Conservation (phyloP, 2,113 vertebrate genomes). For the Neogale vison region DNA sequence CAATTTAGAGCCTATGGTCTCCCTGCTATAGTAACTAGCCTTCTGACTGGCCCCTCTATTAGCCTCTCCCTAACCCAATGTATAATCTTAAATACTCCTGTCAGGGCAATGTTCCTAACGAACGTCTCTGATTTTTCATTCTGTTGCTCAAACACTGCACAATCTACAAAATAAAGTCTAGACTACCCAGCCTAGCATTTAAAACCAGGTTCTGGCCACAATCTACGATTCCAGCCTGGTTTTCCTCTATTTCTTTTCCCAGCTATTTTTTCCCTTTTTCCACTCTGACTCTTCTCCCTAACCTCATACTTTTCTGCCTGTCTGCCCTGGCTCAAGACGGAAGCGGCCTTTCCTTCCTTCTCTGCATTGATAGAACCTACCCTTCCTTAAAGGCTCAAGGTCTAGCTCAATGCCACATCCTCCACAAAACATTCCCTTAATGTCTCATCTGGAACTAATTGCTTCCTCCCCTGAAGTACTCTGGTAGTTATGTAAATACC, state of each 20-base stretch:
- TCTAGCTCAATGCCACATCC: constrained; percentile 41
- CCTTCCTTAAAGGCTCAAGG: constrained; percentile 35
- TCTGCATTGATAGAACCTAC: background rate
- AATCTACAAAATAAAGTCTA: background rate
- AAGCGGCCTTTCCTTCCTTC: constrained; percentile 60
- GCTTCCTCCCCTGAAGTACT: background rate
- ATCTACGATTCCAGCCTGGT: background rate
- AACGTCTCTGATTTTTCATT: background rate
- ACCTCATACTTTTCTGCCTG: constrained; percentile 29
- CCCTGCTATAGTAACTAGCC: background rate
- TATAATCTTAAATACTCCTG: background rate
- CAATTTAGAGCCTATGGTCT: background rate
- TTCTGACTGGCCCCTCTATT: background rate
- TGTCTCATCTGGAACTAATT: background rate
- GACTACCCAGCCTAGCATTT: background rate
- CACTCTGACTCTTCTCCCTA: background rate
- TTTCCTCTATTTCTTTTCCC: background rate
- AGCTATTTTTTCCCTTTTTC: background rate
- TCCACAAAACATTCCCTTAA: background rate
- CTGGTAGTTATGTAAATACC: background rate
- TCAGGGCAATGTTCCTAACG: background rate
- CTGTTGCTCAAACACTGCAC: background rate
- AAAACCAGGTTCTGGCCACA: constrained; percentile 15
- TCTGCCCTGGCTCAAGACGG: background rate
- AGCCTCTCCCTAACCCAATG: background rate